Conservation (phyloP, 2,113 vertebrate species). For the Atrichornis clamosus region DNA sequence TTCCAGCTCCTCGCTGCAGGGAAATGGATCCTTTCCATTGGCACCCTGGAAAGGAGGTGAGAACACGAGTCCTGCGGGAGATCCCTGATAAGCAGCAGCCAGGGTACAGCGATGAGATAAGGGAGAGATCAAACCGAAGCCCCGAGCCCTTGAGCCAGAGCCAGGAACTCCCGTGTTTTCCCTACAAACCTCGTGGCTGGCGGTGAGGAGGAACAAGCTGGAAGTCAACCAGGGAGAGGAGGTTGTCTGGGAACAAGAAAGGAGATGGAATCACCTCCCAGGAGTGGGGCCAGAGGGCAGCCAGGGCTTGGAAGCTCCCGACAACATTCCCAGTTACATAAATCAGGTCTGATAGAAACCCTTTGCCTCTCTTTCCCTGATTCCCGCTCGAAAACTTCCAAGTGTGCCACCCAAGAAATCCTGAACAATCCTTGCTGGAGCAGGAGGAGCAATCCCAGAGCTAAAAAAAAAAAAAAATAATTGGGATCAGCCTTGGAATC, state of each 20-base stretch:
- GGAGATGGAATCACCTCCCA: neutral
- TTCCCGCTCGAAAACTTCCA: neutral
- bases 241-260: neutral
- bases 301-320: neutral
- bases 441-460: neutral
- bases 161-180: slow-evolving; percentile 14
- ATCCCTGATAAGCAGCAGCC: neutral
- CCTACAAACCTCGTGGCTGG: neutral
- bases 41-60: neutral
- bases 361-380: neutral
- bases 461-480: neutral
- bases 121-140: neutral
- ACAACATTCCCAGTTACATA: neutral
- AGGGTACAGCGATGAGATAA: neutral
- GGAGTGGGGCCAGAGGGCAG: neutral
- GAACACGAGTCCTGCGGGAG: neutral
- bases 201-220: neutral
- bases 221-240: neutral
- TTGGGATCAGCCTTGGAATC: neutral
- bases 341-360: neutral
- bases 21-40: neutral
- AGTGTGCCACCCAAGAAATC: neutral
- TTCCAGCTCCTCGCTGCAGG: neutral
- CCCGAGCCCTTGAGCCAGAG: neutral
- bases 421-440: neutral